phyloP scores from a whole-genome alignment of 2,888 invertebrate genomes.

The Zeuzera pyrina region DNA sequence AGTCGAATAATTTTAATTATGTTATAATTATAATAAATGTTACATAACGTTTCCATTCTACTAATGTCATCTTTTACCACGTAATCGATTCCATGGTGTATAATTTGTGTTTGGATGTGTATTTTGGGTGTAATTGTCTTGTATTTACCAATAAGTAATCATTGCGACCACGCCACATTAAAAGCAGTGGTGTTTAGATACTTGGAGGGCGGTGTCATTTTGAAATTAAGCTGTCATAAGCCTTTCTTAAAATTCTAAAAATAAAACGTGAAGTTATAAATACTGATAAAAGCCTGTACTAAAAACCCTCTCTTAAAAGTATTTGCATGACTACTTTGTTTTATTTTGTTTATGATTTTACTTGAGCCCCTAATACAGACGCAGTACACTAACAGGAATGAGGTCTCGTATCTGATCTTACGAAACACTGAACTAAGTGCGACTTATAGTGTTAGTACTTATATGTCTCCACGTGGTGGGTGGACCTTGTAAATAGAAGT shows the following conservation, averaged over 20 bases:
- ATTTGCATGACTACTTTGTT: conserved; percentile 58
- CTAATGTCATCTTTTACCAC: conserved; percentile 23
- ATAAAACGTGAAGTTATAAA: conserved; percentile 15
- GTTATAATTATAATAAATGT: conserved; percentile 8
- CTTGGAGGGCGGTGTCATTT: conserved; percentile 61
- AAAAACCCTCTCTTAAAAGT: conserved; percentile 39
- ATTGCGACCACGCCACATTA: conserved; percentile 2
- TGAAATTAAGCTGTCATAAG: conserved; percentile 13
- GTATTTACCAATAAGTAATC: conserved; percentile 13
- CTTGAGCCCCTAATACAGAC: conserved; percentile 64
- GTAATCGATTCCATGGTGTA: conserved; percentile 64
- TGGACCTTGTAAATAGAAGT: conserved; percentile 29
- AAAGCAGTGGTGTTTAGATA: conserved; percentile 34
- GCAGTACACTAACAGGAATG: conserved; percentile 62
- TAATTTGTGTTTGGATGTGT: conserved; percentile 31
- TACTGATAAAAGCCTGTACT: conserved; percentile 21
- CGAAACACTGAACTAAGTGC: background rate
- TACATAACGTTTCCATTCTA: conserved; percentile 17
- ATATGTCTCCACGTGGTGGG: too few species aligned
- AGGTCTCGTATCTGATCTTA: conserved; percentile 19
- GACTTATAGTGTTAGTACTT: background rate
- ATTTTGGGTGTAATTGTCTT: conserved; percentile 23
- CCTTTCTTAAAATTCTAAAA: conserved; percentile 24
- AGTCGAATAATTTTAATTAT: conserved; percentile 32
- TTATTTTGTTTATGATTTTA: conserved; percentile 61